Conservation (phyloP, 2,113 vertebrate genomes). For the Cyanistes caeruleus region DNA sequence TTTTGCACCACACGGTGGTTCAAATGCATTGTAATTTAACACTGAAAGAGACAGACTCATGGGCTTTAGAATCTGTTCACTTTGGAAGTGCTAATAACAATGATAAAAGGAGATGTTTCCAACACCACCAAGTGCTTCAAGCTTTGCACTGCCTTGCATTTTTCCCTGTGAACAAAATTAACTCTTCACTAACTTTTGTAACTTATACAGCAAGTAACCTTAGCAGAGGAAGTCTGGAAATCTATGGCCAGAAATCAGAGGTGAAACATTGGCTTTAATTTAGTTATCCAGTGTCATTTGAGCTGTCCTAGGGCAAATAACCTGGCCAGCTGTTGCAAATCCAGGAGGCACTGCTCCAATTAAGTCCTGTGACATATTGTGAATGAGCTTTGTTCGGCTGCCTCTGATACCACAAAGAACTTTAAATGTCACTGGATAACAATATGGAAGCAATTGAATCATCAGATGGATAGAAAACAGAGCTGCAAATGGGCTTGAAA, state of each 20-base stretch:
- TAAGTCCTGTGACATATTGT: neutral
- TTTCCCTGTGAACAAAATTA: neutral
- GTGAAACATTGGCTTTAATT: neutral
- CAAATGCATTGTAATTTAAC: neutral
- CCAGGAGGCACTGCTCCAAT: neutral
- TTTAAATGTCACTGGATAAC: neutral
- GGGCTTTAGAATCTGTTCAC: neutral
- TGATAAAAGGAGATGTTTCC: neutral
- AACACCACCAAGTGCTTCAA: neutral
- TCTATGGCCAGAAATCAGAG: neutral
- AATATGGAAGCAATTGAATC: neutral
- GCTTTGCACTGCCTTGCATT: neutral
- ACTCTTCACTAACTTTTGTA: neutral
- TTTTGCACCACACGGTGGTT: neutral
- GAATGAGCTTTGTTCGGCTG: neutral
- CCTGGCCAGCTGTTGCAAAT: neutral
- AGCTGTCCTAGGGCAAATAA: neutral
- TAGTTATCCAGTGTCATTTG: neutral
- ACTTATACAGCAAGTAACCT: neutral
- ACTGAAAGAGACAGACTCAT: neutral
- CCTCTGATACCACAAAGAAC: neutral
- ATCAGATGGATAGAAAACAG: neutral
- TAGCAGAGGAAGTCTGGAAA: neutral
- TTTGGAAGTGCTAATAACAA: neutral
- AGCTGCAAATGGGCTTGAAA: neutral